Base-by-base conservation (phyloP, 2,113 vertebrate genomes). In the Anguilla japonica region DNA sequence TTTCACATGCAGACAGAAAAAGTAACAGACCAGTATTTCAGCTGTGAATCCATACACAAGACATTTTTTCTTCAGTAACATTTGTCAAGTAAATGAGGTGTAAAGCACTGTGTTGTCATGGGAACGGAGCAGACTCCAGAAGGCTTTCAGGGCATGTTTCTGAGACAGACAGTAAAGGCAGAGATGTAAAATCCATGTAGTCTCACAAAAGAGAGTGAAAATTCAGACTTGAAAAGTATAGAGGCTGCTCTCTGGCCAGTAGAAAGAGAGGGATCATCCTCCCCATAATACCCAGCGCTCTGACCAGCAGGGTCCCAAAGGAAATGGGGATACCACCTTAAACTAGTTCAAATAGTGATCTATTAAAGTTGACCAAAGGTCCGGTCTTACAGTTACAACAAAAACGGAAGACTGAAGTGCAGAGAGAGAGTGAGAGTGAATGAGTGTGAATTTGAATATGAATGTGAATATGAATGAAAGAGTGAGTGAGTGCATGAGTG, bases 401-500 rank as follows among this genome's bases (percentile, higher is more conserved):
- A 67, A 22, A 67, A 67, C 0, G 22, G 18, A 67, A 2, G 22
- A 26, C 60, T 20, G 56, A 14, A 60, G 18, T 9, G 11, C 1
- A 4, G 26, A 29, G 71, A 0, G n/a, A 5, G 71, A 13, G 71
- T 6, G 63, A 71, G 63, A 71, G 15, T 60, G 57, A 60, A 13
- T 18, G 57, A 60, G 57, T 11, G 18, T 20, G 18, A 60, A 60
- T 18, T 11, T 18, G 63, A 71, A n/a, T n/a, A 5, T n/a, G 63
- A 22, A n/a, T n/a, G 5, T 41, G 63, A 14, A 39, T 78, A 7
- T 15, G 84, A 67, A 80, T 87, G 87, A 87, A n/a, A 57, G 83
- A 85, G 75, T 79, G 75, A 89, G 34, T 7, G 50, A 41, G 82
- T 29, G 89, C 43, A 60, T 50, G 18, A 67, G 43, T 75, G 57